Conservation (phyloP, 35 echinoderm and acorn worm species). For the Patiria miniata region DNA sequence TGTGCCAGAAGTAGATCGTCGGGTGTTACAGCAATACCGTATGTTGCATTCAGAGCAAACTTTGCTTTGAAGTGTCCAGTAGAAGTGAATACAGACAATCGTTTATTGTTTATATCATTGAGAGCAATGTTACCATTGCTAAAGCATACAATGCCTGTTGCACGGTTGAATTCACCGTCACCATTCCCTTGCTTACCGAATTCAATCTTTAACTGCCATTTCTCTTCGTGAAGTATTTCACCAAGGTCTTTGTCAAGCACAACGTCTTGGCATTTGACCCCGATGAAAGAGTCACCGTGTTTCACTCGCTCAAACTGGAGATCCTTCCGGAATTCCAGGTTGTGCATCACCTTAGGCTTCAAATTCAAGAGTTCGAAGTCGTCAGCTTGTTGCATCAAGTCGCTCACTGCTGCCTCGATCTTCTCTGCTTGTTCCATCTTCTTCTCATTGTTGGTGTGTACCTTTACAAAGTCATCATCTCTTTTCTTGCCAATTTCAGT, state of each 20-base stretch:
- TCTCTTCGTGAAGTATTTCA: too few relatives aligned
- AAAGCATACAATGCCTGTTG: constrained; percentile 1
- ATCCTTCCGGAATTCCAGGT: not conserved
- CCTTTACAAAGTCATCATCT: too few relatives aligned
- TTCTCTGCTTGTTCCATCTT: not conserved
- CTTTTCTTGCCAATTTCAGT: too few relatives aligned
- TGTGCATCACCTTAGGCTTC: too few relatives aligned
- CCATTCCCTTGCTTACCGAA: too few relatives aligned
- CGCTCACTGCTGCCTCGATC: not conserved
- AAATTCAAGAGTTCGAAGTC: too few relatives aligned
- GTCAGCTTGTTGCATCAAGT: too few relatives aligned
- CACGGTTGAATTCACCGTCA: too few relatives aligned
- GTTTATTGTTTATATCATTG: not conserved
- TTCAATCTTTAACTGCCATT: too few relatives aligned
- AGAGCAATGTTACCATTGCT: constrained; percentile 24
- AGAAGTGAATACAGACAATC: not conserved
- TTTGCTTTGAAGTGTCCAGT: not conserved
- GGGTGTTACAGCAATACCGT: not conserved
- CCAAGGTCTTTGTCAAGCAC: not conserved
- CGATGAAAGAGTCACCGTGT: too few relatives aligned
- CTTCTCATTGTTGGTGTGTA: not conserved
- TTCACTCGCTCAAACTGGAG: too few relatives aligned
- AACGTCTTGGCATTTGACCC: too few relatives aligned
- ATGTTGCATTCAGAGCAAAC: not conserved
- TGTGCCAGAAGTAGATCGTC: not conserved